Base-by-base conservation (phyloP, 2,113 vertebrate species). In the Mobula hypostoma region DNA sequence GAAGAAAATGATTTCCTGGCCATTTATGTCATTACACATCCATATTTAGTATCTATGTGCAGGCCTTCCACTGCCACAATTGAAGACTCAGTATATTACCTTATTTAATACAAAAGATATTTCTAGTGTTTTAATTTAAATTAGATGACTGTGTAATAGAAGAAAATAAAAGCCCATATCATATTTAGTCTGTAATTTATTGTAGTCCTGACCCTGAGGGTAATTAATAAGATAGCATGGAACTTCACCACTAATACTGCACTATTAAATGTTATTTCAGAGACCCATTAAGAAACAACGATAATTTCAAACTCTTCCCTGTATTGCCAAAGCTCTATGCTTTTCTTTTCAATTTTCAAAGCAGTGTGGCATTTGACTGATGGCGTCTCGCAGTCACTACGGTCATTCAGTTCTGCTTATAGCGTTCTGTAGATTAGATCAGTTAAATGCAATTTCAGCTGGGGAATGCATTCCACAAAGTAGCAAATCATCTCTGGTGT, bases 321-420 rank as follows among this genome's bases (percentile, higher is more conserved):
- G 27, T n/a, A 48, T 70, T 72, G 90, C 68, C 5, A 17, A 9
- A 40, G 66, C 24, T 2, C 21, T 56, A 29, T 40, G 68, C 74
- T 93, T 93, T 72, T 32, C 61, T 76, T 93, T 74, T 48, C 36
- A 76, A 93, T 90, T 66, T 66, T 90, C 63, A 90, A 68, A 19
- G 29, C 36, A 93, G 40, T 24, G 36, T 56, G 36, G 36, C 91
- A 76, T 24, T 21, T 74, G 70, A 93, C 36, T 74, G 48, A 93
- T 21, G 68, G 11, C 24, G 58, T 48, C 24, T 36, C 48, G 5
- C 12, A 5, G 21, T 27, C 32, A 56, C 68, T 74, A 56, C 17
- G 40, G 7, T 72, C 91, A 48, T 29, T 74, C 40, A 74, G 56
- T 74, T 74, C 91, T 74, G 68, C 19, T 93, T 93, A 74, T 74